phyloP scores from a whole-genome alignment of 2,888 invertebrate genomes.

The Pachycephus smyrnensis region DNA sequence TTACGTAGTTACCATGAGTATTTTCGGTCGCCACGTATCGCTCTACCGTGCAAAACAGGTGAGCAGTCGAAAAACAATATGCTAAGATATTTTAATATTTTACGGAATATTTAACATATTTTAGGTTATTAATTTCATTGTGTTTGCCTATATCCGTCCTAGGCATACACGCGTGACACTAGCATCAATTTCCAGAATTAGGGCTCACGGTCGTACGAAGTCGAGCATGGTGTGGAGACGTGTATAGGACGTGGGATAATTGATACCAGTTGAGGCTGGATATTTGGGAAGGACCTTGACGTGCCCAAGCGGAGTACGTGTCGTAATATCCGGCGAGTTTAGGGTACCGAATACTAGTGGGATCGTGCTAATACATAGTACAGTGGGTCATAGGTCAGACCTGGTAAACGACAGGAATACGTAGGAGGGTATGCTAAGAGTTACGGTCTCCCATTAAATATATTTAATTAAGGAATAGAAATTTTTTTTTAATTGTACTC shows the following conservation, averaged over 20 bases:
- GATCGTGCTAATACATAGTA: neutral
- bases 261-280: slow-evolving; percentile 22
- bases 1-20: neutral
- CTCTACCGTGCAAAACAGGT: neutral
- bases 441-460: too few species aligned
- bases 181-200: slow-evolving; percentile 28
- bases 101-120: neutral
- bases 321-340: slow-evolving; percentile 39
- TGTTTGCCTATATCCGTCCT: neutral
- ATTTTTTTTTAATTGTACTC: too few species aligned
- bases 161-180: neutral
- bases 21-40: neutral
- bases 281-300: slow-evolving; percentile 42
- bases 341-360: neutral
- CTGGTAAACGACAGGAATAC: neutral
- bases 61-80: neutral
- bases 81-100: neutral
- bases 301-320: slow-evolving; percentile 39
- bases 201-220: slow-evolving; percentile 23
- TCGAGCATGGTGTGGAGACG: neutral
- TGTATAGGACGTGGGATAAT: slow-evolving; percentile 7
- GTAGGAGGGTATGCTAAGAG: too few species aligned
- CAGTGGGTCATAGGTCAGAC: neutral
- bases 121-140: neutral
- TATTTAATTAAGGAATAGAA: too few species aligned